Conservation (phyloP, 2,113 vertebrate genomes). For the Heterochromis multidens region DNA sequence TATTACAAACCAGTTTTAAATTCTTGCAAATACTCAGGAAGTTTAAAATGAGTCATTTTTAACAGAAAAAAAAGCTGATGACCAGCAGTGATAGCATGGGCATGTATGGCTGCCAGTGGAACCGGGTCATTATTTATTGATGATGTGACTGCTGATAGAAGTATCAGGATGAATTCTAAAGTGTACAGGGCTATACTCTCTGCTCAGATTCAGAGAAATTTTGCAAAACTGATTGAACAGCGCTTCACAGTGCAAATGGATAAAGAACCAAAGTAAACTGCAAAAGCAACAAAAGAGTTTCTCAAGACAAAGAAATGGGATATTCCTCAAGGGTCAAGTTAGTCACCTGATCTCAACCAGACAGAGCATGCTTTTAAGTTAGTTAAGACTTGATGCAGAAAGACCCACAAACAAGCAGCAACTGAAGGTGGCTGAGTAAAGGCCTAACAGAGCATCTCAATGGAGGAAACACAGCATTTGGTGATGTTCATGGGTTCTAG, state of each 20-base stretch:
- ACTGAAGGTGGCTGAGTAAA: neutral
- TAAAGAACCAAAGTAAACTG: neutral
- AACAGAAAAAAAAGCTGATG: neutral
- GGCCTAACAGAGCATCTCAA: neutral
- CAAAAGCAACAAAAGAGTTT: neutral
- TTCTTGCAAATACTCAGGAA: neutral
- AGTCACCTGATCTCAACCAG: neutral
- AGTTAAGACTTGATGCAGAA: neutral
- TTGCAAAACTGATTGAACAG: neutral
- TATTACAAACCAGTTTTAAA: neutral
- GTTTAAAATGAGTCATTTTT: neutral
- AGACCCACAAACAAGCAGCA: neutral
- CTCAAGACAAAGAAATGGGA: neutral
- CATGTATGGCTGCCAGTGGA: neutral
- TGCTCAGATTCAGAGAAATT: neutral
- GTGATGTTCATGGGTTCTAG: neutral
- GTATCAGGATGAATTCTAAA: neutral
- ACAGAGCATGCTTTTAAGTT: neutral
- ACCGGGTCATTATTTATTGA: neutral
- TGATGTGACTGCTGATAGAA: neutral
- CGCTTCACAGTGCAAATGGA: neutral
- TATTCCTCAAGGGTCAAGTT: neutral
- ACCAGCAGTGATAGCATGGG: neutral
- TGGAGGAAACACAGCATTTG: neutral
- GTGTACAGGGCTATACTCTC: neutral